Evolutionary conservation across 2,797 vertebrate species (phyloP).

Genomic region (Mormyrus hasselquistii): DNA sequence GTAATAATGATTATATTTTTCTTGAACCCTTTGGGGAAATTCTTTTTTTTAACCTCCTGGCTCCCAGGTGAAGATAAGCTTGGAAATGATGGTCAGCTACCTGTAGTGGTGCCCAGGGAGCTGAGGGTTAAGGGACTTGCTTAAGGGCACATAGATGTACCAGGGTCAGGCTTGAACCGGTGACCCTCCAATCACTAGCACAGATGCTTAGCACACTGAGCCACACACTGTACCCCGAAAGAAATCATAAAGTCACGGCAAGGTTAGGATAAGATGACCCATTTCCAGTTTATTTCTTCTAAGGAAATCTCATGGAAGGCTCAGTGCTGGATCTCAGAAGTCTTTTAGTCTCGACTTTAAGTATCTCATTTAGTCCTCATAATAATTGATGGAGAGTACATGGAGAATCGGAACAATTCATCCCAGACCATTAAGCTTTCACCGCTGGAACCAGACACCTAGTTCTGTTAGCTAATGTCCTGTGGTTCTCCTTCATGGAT

Average conservation of each 20-base stretch:
- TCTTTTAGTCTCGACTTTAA: not conserved
- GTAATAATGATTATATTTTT: not conserved
- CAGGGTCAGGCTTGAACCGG: not conserved
- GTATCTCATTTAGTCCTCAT: not conserved
- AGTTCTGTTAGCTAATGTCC: not conserved
- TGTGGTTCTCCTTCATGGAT: not conserved
- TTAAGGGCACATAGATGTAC: not conserved
- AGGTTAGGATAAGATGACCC: not conserved
- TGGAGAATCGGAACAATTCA: not conserved
- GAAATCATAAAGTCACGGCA: not conserved
- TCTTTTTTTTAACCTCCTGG: not conserved
- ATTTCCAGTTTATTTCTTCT: not conserved
- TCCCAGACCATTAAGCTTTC: constrained; percentile 6
- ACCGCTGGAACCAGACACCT: not conserved
- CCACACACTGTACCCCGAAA: not conserved
- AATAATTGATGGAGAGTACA: not conserved
- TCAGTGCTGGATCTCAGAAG: not conserved
- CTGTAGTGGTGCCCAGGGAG: not conserved
- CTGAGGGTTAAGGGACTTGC: not conserved
- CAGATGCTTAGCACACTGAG: not conserved
- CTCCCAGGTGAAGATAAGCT: not conserved
- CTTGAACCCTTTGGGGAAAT: not conserved
- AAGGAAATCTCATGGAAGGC: not conserved
- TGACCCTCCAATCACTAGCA: not conserved
- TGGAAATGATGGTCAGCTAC: not conserved